Percentiles rank a stretch among this genome's conserved stretches.
Evolutionary conservation across 2,113 vertebrate species (phyloP).

Genomic region (Theristicus caerulescens): DNA sequence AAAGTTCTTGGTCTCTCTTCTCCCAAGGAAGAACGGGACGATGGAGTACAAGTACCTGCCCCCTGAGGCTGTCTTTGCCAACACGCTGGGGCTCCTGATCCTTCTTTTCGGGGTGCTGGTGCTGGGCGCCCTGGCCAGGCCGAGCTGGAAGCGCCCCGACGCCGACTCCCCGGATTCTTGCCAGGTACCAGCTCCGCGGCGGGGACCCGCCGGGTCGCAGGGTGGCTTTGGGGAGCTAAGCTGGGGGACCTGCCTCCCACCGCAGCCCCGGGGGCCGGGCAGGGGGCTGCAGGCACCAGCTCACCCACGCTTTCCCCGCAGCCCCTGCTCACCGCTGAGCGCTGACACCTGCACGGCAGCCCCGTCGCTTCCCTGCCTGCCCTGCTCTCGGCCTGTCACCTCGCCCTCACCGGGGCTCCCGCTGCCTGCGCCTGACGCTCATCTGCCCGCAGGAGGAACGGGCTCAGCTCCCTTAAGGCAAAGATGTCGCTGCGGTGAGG

Average conservation of each 20-base stretch:
- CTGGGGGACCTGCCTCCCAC: background rate
- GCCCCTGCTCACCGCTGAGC: slow-evolving; percentile 36
- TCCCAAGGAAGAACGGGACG: slow-evolving; percentile 70
- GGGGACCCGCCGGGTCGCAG: fast-evolving
- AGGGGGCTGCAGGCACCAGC: background rate
- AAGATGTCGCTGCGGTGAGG: background rate
- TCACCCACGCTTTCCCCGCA: background rate
- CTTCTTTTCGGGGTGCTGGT: slow-evolving; percentile 83
- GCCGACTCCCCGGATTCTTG: slow-evolving; percentile 11
- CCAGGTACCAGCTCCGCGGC: slow-evolving; percentile 27
- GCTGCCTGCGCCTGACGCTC: fast-evolving
- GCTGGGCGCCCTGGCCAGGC: slow-evolving; percentile 80
- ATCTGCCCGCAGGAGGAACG: fast-evolving
- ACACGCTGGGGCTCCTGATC: slow-evolving; percentile 83
- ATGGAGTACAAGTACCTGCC: slow-evolving; percentile 77
- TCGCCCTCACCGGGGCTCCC: background rate
- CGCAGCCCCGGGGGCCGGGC: fast-evolving
- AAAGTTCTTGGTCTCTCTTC: background rate
- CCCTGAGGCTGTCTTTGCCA: slow-evolving; percentile 83
- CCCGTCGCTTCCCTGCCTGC: background rate
- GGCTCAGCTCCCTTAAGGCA: background rate
- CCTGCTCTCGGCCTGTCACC: background rate
- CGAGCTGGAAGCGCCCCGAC: slow-evolving; percentile 84
- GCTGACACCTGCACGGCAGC: background rate
- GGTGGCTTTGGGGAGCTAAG: background rate